These are phyloP conservation scores for Diploscapter pachys DNA, from an alignment of 1,140 invertebrate species.

Conservation along the genomic window DNA sequence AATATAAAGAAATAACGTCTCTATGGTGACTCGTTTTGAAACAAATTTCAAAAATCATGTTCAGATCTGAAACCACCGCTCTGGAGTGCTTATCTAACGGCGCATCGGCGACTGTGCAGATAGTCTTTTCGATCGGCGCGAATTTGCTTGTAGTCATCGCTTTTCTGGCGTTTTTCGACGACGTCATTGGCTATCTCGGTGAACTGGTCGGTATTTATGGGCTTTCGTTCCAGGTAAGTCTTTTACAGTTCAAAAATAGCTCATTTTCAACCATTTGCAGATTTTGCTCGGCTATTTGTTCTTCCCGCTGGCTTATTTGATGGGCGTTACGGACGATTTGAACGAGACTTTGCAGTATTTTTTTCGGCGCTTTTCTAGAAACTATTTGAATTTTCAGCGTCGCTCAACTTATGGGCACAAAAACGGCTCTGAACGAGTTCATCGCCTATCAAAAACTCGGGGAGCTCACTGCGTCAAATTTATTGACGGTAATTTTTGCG, in stretches of 20 bases:
- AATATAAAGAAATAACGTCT: no score
- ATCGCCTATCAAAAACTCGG: conserved; percentile 78
- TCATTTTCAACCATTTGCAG: conserved; percentile 31
- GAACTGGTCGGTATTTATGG: conserved; percentile 68
- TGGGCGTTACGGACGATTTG: conserved; percentile 76
- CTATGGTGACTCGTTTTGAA: no score
- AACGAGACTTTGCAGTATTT: conserved; percentile 59
- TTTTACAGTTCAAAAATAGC: conserved; percentile 2
- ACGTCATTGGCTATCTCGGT: conserved; percentile 75
- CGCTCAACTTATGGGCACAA: conserved; percentile 77
- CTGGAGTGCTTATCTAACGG: conserved; percentile 84
- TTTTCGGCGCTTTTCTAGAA: no score
- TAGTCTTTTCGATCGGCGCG: conserved; percentile 83
- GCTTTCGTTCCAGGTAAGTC: conserved; percentile 44
- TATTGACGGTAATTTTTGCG: no score
- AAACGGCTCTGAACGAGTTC: conserved; percentile 87
- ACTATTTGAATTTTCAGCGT: conserved; percentile 60
- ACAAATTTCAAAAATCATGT: conserved; percentile 3
- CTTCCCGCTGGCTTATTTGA: conserved; percentile 76
- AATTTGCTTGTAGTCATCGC: conserved; percentile 87
- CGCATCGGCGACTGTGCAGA: conserved; percentile 74
- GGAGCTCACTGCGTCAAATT: conserved; percentile 61
- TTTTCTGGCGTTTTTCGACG: conserved; percentile 78
- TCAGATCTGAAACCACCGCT: conserved; percentile 74
- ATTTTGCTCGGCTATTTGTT: conserved; percentile 73